These are phyloP conservation scores for Numida meleagris DNA, from an alignment of 2,113 vertebrate species.

Conservation along the genomic window DNA sequence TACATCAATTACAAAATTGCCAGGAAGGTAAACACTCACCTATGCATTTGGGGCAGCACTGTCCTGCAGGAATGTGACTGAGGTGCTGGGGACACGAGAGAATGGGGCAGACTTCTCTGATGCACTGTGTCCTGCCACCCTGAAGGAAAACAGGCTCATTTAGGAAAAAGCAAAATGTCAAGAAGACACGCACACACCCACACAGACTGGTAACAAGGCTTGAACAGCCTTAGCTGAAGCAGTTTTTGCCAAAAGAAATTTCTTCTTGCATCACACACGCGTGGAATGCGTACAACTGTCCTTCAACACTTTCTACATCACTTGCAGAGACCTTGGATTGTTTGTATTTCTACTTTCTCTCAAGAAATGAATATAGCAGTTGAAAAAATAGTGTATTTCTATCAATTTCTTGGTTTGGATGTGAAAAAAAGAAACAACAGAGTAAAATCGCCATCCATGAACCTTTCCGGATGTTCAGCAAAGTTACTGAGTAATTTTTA, in stretches of 20 bases:
- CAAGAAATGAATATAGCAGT: background rate
- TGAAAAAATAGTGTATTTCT: background rate
- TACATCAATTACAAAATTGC: background rate
- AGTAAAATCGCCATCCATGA: conserved; percentile 8
- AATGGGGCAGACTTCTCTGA: conserved; percentile 92
- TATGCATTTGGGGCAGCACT: conserved; percentile 93
- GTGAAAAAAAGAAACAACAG: background rate
- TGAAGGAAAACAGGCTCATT: conserved; percentile 74
- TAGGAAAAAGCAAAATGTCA: conserved; percentile 33
- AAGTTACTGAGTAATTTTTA: conserved; percentile 11
- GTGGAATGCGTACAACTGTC: background rate
- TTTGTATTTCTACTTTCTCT: background rate
- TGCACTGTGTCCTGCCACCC: conserved; percentile 91
- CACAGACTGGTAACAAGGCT: background rate
- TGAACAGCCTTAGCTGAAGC: background rate
- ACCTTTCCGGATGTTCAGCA: background rate
- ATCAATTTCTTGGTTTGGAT: background rate
- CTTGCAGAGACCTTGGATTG: background rate
- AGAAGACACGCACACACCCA: background rate
- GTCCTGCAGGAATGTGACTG: conserved; percentile 87
- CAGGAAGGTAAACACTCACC: conserved; percentile 79
- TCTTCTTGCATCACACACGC: background rate
- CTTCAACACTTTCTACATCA: background rate
- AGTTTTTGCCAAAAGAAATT: background rate
- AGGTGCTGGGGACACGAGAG: conserved; percentile 96